Percentiles rank a stretch among this genome's conserved stretches.
These are phyloP conservation scores for Turritopsis dohrnii DNA, from an alignment of 30 jellyfish, hydroid and myxozoan genomes.

Conservation along the genomic window DNA sequence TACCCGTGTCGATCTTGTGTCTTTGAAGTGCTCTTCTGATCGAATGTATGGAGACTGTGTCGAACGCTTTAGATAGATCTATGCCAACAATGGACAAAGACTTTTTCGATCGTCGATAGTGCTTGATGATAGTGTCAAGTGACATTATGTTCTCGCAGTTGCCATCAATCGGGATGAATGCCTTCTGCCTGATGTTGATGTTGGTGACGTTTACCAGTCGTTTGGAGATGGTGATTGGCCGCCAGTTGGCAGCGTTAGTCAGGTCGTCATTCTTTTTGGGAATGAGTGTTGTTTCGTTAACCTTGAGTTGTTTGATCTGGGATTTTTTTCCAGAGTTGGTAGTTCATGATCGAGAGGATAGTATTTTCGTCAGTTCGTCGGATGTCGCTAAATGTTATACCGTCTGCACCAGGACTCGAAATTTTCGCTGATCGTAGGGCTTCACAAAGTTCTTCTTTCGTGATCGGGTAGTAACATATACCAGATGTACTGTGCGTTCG, in stretches of 20 bases:
- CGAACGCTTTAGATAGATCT: constrained; percentile 14
- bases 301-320: background rate
- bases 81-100: background rate
- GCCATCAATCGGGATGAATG: no score
- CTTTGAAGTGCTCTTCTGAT: background rate
- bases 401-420: background rate
- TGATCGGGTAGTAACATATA: background rate
- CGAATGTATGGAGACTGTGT: background rate
- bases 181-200: no score
- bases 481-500: background rate
- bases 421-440: background rate
- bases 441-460: background rate
- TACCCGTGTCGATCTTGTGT: background rate
- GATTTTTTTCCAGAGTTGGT: background rate
- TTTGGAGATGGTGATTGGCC: no score
- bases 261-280: constrained; percentile 1
- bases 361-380: background rate
- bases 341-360: background rate
- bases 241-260: constrained; percentile 4
- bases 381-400: background rate
- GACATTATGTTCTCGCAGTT: background rate
- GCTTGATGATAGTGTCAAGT: background rate
- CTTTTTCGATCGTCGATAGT: background rate
- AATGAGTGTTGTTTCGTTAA: background rate
- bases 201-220: no score